phyloP scores from a whole-genome alignment of 2,797 vertebrate genomes.

The Pseudopleuronectes americanus region DNA sequence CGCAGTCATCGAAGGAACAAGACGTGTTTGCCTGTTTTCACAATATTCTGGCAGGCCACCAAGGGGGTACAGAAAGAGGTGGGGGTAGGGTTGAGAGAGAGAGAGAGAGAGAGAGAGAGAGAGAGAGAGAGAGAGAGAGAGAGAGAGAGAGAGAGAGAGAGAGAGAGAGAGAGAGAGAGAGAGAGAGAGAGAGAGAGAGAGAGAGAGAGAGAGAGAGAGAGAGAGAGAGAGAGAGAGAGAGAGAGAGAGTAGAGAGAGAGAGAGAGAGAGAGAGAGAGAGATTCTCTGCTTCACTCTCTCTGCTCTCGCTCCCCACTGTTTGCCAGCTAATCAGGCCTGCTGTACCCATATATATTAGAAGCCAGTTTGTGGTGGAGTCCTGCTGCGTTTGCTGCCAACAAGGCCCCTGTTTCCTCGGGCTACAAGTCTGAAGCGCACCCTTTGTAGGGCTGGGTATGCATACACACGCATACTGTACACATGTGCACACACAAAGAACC shows the following conservation, averaged over 20 bases:
- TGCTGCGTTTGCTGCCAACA: constrained; percentile 77
- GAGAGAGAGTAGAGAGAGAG: constrained; percentile 24
- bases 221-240: constrained; percentile 18
- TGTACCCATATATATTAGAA: constrained; percentile 76
- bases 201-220: constrained; percentile 3
- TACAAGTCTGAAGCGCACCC: constrained; percentile 76
- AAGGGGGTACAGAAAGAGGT: constrained; percentile 35
- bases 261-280: constrained; percentile 20
- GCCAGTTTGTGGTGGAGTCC: constrained; percentile 76
- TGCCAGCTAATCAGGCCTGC: constrained; percentile 82
- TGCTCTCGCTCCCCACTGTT: constrained; percentile 80
- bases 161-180: constrained; percentile 10
- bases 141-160: constrained; percentile 19
- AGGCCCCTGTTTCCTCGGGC: constrained; percentile 76
- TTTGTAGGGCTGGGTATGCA: constrained; percentile 21
- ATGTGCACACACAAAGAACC: constrained; percentile 11
- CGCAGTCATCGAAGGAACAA: constrained; percentile 25
- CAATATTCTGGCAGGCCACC: constrained; percentile 63
- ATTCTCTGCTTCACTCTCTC: constrained; percentile 20
- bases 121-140: constrained; percentile 20
- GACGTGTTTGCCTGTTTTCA: constrained; percentile 52
- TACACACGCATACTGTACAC: constrained; percentile 20
- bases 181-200: constrained; percentile 17
- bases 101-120: constrained; percentile 17
- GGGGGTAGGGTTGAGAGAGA: constrained; percentile 32